Evolutionary conservation across 2,797 vertebrate genomes (phyloP).

Genomic region (Bryconaethiops microstoma): DNA sequence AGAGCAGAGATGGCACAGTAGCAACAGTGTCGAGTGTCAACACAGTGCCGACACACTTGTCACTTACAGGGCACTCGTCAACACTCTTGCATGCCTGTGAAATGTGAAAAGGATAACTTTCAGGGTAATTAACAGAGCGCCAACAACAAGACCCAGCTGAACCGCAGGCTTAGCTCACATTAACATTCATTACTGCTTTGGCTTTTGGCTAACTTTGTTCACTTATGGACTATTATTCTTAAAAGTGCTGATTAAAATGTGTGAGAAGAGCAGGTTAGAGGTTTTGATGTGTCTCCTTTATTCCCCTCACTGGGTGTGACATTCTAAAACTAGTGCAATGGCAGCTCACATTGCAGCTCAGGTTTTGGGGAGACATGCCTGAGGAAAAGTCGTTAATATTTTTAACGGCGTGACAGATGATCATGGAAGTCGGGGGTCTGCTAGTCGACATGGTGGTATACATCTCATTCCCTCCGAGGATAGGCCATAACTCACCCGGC

Average conservation of each 20-base stretch:
- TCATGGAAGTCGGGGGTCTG: conserved; percentile 39
- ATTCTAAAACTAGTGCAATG: conserved; percentile 45
- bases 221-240: conserved; percentile 49
- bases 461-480: conserved; percentile 39
- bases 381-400: conserved; percentile 72
- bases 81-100: conserved; percentile 64
- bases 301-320: conserved; percentile 39
- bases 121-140: conserved; percentile 60
- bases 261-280: neutral
- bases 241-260: conserved; percentile 28
- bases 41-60: conserved; percentile 80
- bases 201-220: conserved; percentile 40
- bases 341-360: conserved; percentile 40
- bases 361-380: conserved; percentile 43
- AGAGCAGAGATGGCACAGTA: conserved; percentile 57
- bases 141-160: conserved; percentile 47
- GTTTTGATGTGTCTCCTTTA: neutral
- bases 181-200: conserved; percentile 48
- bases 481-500: conserved; percentile 68
- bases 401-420: conserved; percentile 61
- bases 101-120: conserved; percentile 62
- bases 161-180: conserved; percentile 52
- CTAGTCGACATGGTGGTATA: conserved; percentile 43
- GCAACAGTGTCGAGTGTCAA: conserved; percentile 76
- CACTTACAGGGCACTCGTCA: conserved; percentile 78